Conservation (phyloP, 2,113 vertebrate species). For the Lophura nycthemera region DNA sequence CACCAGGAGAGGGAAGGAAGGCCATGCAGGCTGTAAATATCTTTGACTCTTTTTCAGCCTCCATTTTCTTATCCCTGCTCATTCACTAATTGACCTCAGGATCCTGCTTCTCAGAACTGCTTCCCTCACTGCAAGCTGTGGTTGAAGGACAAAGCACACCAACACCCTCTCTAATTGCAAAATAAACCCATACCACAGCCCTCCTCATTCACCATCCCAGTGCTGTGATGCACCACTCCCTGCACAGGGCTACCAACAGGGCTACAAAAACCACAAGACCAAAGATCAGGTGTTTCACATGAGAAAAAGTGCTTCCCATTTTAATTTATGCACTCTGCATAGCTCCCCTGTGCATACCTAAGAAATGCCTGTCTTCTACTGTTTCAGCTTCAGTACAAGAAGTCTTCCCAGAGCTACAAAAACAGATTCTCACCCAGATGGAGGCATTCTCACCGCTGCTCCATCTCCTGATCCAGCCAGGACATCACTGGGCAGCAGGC, state of each 20-base stretch:
- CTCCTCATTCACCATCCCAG: background rate
- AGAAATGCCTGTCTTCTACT: background rate
- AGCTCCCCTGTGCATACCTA: background rate
- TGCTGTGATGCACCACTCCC: background rate
- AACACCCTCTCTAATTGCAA: background rate
- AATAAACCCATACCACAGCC: background rate
- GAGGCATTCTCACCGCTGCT: background rate
- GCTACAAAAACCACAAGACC: background rate
- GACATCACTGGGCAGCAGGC: background rate
- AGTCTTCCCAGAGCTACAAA: background rate
- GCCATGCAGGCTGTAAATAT: conserved; percentile 65
- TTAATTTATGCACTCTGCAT: background rate
- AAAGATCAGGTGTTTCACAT: background rate
- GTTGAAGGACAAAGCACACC: conserved; percentile 16
- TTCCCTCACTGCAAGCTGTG: conserved; percentile 1
- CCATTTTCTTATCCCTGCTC: conserved; percentile 56
- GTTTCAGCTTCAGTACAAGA: background rate
- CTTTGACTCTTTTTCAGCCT: conserved; percentile 66
- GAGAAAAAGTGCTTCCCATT: background rate
- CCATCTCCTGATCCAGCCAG: background rate
- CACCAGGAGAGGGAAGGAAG: conserved; percentile 34
- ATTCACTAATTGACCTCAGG: conserved; percentile 53
- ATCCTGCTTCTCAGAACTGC: conserved; percentile 28
- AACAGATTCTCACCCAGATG: background rate
- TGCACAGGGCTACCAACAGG: background rate